Conservation (phyloP, 2,797 vertebrate genomes). For the Gallinago stenura region DNA sequence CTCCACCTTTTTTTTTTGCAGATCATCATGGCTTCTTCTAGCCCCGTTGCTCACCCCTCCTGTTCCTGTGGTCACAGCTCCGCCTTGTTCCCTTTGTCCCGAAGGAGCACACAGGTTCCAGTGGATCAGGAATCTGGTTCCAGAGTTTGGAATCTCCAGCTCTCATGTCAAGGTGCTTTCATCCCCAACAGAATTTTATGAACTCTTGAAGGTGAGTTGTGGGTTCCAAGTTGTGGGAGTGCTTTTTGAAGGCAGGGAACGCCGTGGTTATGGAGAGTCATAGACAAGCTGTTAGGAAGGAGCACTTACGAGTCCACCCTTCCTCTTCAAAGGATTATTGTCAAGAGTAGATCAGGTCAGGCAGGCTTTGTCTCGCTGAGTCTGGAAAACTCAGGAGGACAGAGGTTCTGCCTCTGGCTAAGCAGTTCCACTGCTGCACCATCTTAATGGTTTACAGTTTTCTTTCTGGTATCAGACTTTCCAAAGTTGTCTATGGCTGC, state of each 20-base stretch:
- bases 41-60: conserved; percentile 89
- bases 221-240: background rate
- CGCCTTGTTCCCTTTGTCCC: conserved; percentile 80
- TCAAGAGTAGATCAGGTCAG: background rate
- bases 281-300: background rate
- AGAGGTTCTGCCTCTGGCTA: background rate
- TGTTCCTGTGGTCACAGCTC: conserved; percentile 73
- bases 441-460: background rate
- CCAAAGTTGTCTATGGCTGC: background rate
- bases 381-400: background rate
- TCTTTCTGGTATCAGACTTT: background rate
- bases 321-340: background rate
- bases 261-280: background rate
- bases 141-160: conserved; percentile 91
- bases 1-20: conserved; percentile 58
- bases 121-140: conserved; percentile 93
- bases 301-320: background rate
- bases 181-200: conserved; percentile 93
- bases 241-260: background rate
- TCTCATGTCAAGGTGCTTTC: conserved; percentile 86
- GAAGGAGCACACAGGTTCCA: conserved; percentile 86
- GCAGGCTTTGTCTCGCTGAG: background rate
- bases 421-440: background rate
- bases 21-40: conserved; percentile 90
- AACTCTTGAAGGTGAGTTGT: conserved; percentile 89